Conservation (phyloP, 2,113 vertebrate genomes). For the Psammodynastes pulverulentus region DNA sequence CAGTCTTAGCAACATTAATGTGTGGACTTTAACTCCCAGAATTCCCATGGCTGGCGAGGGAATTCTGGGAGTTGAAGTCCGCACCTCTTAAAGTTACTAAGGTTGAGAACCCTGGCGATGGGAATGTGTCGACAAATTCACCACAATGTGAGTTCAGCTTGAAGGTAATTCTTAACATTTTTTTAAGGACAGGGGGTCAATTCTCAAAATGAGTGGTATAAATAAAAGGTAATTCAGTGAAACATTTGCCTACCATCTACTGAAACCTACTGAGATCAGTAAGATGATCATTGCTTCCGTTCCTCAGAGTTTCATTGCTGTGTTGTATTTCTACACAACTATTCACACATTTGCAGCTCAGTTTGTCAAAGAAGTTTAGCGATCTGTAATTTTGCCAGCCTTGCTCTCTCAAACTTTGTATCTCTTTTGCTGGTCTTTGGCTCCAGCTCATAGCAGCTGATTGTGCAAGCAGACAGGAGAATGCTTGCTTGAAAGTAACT, state of each 20-base stretch:
- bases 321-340: neutral
- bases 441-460: neutral
- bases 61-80: neutral
- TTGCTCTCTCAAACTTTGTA: neutral
- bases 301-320: neutral
- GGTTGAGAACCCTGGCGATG: neutral
- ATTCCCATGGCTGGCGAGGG: neutral
- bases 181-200: neutral
- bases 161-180: neutral
- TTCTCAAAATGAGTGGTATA: neutral
- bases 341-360: neutral
- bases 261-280: neutral
- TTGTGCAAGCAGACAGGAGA: neutral
- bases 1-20: neutral
- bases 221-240: neutral
- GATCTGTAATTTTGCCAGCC: neutral
- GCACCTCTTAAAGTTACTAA: neutral
- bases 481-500: neutral
- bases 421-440: neutral
- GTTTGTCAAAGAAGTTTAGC: neutral
- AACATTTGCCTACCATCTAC: neutral
- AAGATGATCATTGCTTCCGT: neutral
- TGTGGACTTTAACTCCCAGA: neutral
- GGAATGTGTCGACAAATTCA: neutral
- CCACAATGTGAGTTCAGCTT: neutral